Evolutionary conservation across 2,888 invertebrate genomes (phyloP).

Genomic region (Phaedon cochleariae): DNA sequence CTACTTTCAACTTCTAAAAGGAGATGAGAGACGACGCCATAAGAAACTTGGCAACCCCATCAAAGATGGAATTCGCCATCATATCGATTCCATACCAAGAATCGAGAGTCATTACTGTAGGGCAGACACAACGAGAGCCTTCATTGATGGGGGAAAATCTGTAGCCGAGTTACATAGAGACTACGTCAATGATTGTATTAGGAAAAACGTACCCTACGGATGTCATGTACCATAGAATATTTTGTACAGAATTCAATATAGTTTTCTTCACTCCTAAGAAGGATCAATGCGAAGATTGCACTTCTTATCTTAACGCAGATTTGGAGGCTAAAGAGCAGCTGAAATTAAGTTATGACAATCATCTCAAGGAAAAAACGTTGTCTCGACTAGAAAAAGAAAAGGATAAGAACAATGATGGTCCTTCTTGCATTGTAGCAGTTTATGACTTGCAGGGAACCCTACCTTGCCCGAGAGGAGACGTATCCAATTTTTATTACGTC

Average conservation of each 20-base stretch:
- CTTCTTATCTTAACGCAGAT: background rate
- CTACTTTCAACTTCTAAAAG: too few species aligned
- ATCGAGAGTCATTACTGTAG: too few species aligned
- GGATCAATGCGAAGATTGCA: background rate
- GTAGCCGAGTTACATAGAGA: too few species aligned
- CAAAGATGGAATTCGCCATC: too few species aligned
- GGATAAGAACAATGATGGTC: slow-evolving; percentile 18
- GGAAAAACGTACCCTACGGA: too few species aligned
- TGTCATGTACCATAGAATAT: background rate
- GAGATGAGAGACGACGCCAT: too few species aligned
- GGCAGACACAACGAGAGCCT: too few species aligned
- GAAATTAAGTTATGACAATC: slow-evolving; percentile 16
- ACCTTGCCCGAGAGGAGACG: slow-evolving; percentile 19
- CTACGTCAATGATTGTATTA: too few species aligned
- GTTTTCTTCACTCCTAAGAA: background rate
- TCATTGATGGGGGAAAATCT: too few species aligned
- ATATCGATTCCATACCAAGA: too few species aligned
- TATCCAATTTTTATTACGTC: slow-evolving; percentile 31
- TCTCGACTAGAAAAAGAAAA: slow-evolving; percentile 18
- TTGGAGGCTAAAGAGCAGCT: background rate
- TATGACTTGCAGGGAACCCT: slow-evolving; percentile 15
- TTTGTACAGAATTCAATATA: background rate
- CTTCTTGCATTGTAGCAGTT: slow-evolving; percentile 1
- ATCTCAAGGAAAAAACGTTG: slow-evolving; percentile 17
- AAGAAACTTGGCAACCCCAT: too few species aligned